Evolutionary conservation across 2,113 vertebrate genomes (phyloP), one percentile per base, ranked within the genome.

Genomic region (Upupa epops): DNA sequence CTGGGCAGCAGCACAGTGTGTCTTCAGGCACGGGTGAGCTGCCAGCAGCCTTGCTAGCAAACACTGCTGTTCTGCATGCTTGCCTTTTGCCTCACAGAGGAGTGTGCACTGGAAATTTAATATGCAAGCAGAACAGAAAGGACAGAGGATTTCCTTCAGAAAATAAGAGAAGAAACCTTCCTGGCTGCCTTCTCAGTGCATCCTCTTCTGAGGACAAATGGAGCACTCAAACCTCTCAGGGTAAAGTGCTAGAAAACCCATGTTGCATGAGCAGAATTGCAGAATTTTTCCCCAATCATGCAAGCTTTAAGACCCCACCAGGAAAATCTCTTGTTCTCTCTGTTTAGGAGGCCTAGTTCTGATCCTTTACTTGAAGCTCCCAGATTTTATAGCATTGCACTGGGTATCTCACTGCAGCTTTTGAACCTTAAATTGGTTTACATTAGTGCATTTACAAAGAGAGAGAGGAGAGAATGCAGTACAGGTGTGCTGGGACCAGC

Each of bases 11-110:
- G 0, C 3, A 2, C 3, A 0, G 0, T 4, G 13, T 21, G 56
- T 31, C 76, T 6, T 14, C 0, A 0, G 2, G 52, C 65, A 5
- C 1, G 3, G 21, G 21, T 3, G 2, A 3, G 31, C 45, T 2
- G 3, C 48, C 51, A 20, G 34, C 10, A 2, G 22, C 73, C 18
- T 36, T 6, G 1, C 4, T 1, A 51, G 46, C 31, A 48, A 29
- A 3, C 6, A 0, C n/a, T 29, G 52, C 13, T 48, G 65, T 70
- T 36, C 3, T 0, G 6, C n/a, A 2, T 0, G 0, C 3, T 2
- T 0, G 0, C 1, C 0, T 40, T 73, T 59, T 51, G 55, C 31
- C 34, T 83, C 2, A 0, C 64, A 20, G 65, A 55, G 80, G 51
- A 84, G 28, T 6, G 5, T 9, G 24, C 66, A 59, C 28, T 58